Evolutionary conservation across 1,140 invertebrate species (phyloP), one percentile per base, ranked within the genome.

Genomic region (Hermatobates lingyangjiaoensis): DNA sequence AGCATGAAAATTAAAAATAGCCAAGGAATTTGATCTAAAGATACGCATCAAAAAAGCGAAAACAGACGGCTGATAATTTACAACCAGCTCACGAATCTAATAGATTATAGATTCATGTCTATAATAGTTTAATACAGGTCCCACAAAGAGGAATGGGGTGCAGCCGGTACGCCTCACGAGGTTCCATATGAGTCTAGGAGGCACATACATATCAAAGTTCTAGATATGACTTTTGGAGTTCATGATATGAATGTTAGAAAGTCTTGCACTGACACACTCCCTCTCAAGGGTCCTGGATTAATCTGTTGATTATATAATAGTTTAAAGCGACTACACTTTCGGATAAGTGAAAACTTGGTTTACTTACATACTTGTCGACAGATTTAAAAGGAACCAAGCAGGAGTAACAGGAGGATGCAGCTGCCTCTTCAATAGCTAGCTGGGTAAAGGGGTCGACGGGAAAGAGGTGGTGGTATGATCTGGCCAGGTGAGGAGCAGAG

Each of bases 391-490:
- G n/a, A 15, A n/a, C n/a, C 10, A 34, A 50, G 50, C 57, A 58
- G 2, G 52, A 26, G 48, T 48, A 58, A 20, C 57, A 58, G 0
- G 4, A 7, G 15, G 21, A 5, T 14, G 40, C 27, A 20, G 7
- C 5, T 27, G 25, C 28, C 26, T 45, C 12, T 12, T 45, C 28
- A 20, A 52, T 42, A 3, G 45, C 26, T 28, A 51, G 45, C 71
- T 96, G 88, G 58, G 75, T 74, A 62, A 87, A 97, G 50, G 82
- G 71, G 45, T 83, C 76, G 7, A 95, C 80, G 3, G 91, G 91
- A 68, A 96, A 96, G 48, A 97, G 71, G 70, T 97, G 92, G 67
- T 96, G 93, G 68, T 96, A 97, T 0, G 91, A 96, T 53, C 93
- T 74, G 7, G 94, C 93, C 34, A 98, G 73, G 72, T 98, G 94